phyloP scores from a whole-genome alignment of 2,888 invertebrate species.

The Monoplex corrugatus region DNA sequence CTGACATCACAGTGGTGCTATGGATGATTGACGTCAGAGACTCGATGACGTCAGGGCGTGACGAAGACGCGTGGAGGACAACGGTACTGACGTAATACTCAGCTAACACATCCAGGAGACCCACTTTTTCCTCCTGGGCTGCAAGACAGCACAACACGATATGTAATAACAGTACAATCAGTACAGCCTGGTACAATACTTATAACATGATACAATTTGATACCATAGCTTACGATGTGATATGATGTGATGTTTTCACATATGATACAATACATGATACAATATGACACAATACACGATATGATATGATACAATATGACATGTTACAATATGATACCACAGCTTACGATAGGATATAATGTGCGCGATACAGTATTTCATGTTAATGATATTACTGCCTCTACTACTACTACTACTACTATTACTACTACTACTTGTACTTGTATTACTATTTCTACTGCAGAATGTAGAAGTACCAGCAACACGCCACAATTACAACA shows the following conservation, averaged over 20 bases:
- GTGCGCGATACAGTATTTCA: too few species aligned
- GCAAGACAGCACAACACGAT: not conserved
- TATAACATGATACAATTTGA: too few species aligned
- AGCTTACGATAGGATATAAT: not conserved
- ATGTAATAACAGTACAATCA: not conserved
- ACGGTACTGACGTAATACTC: not conserved
- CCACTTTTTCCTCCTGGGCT: not conserved
- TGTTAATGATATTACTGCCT: not conserved
- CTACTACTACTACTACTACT: not conserved
- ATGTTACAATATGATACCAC: not conserved
- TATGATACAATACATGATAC: not conserved
- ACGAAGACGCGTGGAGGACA: not conserved
- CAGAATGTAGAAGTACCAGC: too few species aligned
- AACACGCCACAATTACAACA: too few species aligned
- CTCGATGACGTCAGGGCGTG: conserved; percentile 2
- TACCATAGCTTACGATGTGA: too few species aligned
- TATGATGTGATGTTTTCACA: not conserved
- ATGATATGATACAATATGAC: not conserved
- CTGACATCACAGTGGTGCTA: conserved; percentile 3
- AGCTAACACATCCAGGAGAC: not conserved
- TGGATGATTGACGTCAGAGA: conserved; percentile 10
- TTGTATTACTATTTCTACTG: too few species aligned
- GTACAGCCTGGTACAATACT: not conserved
- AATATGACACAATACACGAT: not conserved
- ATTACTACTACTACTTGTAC: not conserved